Evolutionary conservation across 2,888 invertebrate genomes (phyloP).

Genomic region (Cartodere bifasciata): DNA sequence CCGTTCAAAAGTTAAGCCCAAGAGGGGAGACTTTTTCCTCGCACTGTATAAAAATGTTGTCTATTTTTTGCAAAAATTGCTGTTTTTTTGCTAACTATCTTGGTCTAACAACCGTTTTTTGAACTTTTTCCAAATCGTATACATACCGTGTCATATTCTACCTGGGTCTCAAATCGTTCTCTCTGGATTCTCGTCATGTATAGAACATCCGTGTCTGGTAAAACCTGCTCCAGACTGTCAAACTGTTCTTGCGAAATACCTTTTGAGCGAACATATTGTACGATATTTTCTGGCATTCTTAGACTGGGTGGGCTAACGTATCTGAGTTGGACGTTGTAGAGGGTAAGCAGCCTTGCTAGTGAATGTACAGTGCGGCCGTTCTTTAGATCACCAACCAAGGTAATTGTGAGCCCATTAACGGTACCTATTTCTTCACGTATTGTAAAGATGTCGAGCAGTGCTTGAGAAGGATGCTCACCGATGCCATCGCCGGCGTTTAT

Average conservation of each 20-base stretch:
- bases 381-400: slow-evolving; percentile 96
- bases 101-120: no score
- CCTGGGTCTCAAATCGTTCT: slow-evolving; percentile 73
- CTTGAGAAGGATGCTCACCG: slow-evolving; percentile 97
- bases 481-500: slow-evolving; percentile 97
- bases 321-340: slow-evolving; percentile 85
- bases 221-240: slow-evolving; percentile 66
- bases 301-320: slow-evolving; percentile 83
- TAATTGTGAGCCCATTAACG: slow-evolving; percentile 92
- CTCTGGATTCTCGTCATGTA: slow-evolving; percentile 98
- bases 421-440: slow-evolving; percentile 98
- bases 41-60: no score
- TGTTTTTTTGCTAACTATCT: no score
- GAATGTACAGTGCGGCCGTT: slow-evolving; percentile 98
- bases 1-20: no score
- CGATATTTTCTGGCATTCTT: slow-evolving; percentile 82
- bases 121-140: no score
- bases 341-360: slow-evolving; percentile 79
- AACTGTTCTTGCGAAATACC: slow-evolving; percentile 67
- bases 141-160: slow-evolving; percentile 76
- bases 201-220: slow-evolving; percentile 89
- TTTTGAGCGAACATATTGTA: slow-evolving; percentile 62
- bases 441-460: slow-evolving; percentile 92
- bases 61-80: no score
- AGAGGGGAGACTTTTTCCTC: no score